These are phyloP conservation scores for Vidua chalybeata DNA, from an alignment of 2,113 vertebrate species.

Conservation along the genomic window DNA sequence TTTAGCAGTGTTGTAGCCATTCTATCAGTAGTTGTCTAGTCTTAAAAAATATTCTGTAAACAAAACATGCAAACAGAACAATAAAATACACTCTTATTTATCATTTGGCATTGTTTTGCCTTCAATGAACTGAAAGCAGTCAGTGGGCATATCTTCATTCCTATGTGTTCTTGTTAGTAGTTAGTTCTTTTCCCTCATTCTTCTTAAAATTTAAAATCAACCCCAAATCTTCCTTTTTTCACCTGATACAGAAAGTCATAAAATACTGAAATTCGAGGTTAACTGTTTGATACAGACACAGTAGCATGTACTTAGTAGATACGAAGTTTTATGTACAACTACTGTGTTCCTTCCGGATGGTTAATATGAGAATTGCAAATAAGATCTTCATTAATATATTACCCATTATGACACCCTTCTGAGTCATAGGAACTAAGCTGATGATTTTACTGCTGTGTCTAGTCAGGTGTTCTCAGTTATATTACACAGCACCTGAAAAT, in stretches of 20 bases:
- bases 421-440: not conserved
- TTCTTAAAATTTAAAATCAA: not conserved
- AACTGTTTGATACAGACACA: not conserved
- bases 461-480: not conserved
- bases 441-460: not conserved
- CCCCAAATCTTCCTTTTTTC: not conserved
- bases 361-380: not conserved
- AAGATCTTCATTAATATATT: not conserved
- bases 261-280: not conserved
- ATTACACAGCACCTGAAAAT: not conserved
- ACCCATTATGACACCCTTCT: not conserved
- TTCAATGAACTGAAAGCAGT: not conserved
- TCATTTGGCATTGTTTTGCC: not conserved
- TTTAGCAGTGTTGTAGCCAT: not conserved
- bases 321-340: not conserved
- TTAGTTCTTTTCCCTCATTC: not conserved
- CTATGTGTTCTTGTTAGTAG: accelerated
- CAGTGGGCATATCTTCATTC: not conserved
- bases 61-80: not conserved
- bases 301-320: not conserved
- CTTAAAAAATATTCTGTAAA: not conserved
- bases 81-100: not conserved
- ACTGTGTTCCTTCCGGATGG: not conserved
- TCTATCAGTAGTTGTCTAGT: not conserved
- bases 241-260: not conserved